Base-by-base conservation (phyloP, 1,140 invertebrate genomes). In the Orius laevigatus region DNA sequence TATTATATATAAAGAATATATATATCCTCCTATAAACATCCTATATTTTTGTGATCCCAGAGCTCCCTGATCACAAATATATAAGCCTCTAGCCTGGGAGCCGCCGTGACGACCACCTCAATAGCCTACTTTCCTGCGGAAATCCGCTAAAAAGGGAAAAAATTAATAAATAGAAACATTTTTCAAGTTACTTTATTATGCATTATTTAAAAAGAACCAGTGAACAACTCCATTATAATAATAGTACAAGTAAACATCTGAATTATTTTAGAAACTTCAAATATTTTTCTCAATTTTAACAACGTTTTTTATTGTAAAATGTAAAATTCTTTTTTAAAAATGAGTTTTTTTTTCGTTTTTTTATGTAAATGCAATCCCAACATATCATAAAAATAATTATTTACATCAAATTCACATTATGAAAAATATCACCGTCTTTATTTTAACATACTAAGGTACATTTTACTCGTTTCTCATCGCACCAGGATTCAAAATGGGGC, bases 171-270 rank as follows among this genome's bases (percentile, higher is more conserved):
- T 18, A 45, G 32, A 39, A n/a, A 19, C 16, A 32, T 32, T 46
- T 51, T 43, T 45, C 32, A 51, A 43, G 41, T 44, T 51, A 44
- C 38, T 46, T 51, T 50, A 50, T 51, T 51, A 51, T 51, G 42
- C 43, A 35, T 51, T 51, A 51, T 51, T 51, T 51, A 51, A 43
- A n/a, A 51, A 51, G 49, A 51, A 36, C 49, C 43, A 51, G 33
- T 51, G 49, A 51, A 48, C 39, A 48, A 48, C 34, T 51, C 43
- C 40, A 33, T 39, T 25, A 16, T 44, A 51, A 51, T 42, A 51
- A 51, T 51, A 51, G 25, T 51, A 51, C 32, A 51, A 47, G 16
- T 51, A 45, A 51, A 51, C 49, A 51, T 42, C 49, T 51, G 49
- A 51, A 51, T 19, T 47, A 47, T 47, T 34, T 38, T 51, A 51